phyloP scores from a whole-genome alignment of 2,888 invertebrate genomes.

The Tinea trinotella region DNA sequence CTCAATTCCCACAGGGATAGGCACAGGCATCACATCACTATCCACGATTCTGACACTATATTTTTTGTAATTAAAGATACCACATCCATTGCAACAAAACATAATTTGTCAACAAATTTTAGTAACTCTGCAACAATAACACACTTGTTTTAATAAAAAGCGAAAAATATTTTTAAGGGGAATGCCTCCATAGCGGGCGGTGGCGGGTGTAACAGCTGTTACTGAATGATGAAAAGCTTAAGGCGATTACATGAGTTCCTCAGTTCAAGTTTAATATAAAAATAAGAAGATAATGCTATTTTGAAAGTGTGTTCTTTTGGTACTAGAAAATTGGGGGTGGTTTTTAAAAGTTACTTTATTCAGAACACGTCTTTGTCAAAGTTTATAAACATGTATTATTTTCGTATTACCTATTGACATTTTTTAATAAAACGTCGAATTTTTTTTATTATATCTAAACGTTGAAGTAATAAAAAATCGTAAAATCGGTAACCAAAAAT shows the following conservation, averaged over 20 bases:
- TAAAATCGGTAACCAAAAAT: no score
- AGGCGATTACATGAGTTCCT: slow-evolving; percentile 57
- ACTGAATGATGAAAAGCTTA: slow-evolving; percentile 60
- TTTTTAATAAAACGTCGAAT: no score
- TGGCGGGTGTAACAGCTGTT: slow-evolving; percentile 46
- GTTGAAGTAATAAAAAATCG: no score
- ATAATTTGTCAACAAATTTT: slow-evolving; percentile 9
- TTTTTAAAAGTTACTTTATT: slow-evolving; percentile 10
- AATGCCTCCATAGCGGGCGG: slow-evolving; percentile 11
- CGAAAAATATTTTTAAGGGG: slow-evolving; percentile 18
- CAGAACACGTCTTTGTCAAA: neutral
- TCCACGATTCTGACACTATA: no score
- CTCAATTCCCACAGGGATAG: no score
- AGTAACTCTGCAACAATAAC: slow-evolving; percentile 18
- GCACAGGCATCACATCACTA: no score
- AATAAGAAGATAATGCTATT: slow-evolving; percentile 60
- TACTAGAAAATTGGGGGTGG: slow-evolving; percentile 21
- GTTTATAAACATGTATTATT: no score
- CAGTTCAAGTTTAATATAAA: slow-evolving; percentile 59
- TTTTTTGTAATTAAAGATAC: neutral
- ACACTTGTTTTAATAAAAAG: slow-evolving; percentile 21
- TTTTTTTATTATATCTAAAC: no score
- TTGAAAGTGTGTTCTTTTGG: slow-evolving; percentile 49
- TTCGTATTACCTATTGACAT: no score
- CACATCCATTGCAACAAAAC: neutral